Base-by-base conservation (phyloP, 2,888 invertebrate genomes). In the Dryocosmus kuriphilus region DNA sequence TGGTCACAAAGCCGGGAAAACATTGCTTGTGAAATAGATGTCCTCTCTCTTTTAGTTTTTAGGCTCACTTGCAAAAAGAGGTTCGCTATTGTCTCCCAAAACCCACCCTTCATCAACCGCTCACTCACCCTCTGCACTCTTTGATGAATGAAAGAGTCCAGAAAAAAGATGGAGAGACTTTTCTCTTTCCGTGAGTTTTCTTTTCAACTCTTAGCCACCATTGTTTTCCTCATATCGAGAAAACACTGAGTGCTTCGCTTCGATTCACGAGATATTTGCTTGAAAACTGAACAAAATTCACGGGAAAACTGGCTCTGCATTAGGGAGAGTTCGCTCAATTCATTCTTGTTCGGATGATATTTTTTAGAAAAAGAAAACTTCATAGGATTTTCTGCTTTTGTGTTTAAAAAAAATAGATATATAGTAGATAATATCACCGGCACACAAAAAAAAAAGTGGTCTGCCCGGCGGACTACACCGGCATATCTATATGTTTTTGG, bases 171-270 rank as follows among this genome's bases (percentile, higher is more conserved):
- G 27, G 46, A 71, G 11, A 27, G 19, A 30, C 2, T 71, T 71
- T 30, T 46, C 46, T 51, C 24, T 57, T 24, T 57, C 11, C 24
- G 24, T 4, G 24, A 57, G 22, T 24, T 71, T 71, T 51, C 38
- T n/a, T 63, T 32, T 32, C 9, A 71, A 71, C 51, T 71, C 71
- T 30, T 71, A 46, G 71, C 51, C 71, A 30, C 46, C 71, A 71
- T 71, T 71, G 71, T 71, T 71, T 51, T 30, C 71, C 30, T n/a
- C 71, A 14, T n/a, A 71, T 71, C 27, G 46, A 51, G 71, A 71
- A 71, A 71, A 71, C n/a, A 51, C 46, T 51, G 71, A 71, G 71
- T 71, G 71, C 71, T 51, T 71, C 11, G 71, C 51, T 71, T 30
- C n/a, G 51, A 51, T 71, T 71, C 30, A 11, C 46, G 46, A 71